Evolutionary conservation across 2,113 vertebrate genomes (phyloP), one percentile per base, ranked within the genome.

Genomic region (Carollia perspicillata): DNA sequence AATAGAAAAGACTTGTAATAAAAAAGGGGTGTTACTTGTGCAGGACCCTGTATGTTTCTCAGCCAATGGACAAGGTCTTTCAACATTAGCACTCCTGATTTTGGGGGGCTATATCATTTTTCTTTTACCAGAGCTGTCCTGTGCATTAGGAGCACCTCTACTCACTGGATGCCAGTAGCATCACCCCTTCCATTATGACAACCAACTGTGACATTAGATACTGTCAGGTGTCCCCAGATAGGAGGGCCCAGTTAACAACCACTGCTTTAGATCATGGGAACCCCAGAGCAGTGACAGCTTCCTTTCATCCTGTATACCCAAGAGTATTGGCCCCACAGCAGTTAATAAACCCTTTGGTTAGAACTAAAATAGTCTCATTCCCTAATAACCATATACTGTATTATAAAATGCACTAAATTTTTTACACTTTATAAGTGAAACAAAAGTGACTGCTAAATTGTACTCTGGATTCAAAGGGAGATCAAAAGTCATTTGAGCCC

Each of bases 401-500:
- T 60, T 93, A 78, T 81, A 90, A 95, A 88, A 75, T 85, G 65
- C 9, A 79, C 12, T 5, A 44, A 85, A 89, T 65, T 33, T 79
- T 65, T 33, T 79, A 94, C 2, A 74, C 8, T 69, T 92, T 22
- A 71, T n/a, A 92, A 69, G 18, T 51, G 14, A 75, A 92, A 85
- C 22, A 65, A 79, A 80, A 40, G 5, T 68, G 85, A 81, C 66
- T 74, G 47, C 23, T 33, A 95, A 37, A 86, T 92, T 90, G 94
- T 4, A 55, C 44, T 81, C 74, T 72, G 17, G 42, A 58, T 42
- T 93, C 74, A 86, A 63, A 93, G 53, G 93, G 63, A 26, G 17
- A 91, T 69, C 13, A 71, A 96, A 95, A 81, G 35, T 69, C 3
- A 89, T 37, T 49, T n/a, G n/a, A n/a, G n/a, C n/a, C n/a, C n/a